phyloP scores from a whole-genome alignment of 2,888 invertebrate species.

The Heteromurus nitidus region DNA sequence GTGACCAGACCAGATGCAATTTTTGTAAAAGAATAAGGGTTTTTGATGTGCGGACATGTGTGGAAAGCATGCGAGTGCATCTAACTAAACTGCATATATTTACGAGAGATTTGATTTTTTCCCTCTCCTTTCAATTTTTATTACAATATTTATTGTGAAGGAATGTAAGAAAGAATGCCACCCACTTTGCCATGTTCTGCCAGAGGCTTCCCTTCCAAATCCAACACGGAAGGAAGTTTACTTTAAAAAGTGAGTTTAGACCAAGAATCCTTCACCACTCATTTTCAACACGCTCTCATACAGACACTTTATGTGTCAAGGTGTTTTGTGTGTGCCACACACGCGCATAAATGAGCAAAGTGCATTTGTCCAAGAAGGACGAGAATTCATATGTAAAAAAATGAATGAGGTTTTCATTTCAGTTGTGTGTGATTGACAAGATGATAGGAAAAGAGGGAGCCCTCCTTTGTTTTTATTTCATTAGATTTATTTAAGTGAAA shows the following conservation, averaged over 20 bases:
- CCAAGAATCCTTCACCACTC: too few species aligned
- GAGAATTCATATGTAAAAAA: too few species aligned
- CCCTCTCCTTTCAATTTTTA: slow-evolving; percentile 6
- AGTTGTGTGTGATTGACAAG: too few species aligned
- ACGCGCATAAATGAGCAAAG: not conserved
- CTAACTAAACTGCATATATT: not conserved
- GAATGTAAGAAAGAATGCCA: slow-evolving; percentile 43
- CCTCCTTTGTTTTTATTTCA: too few species aligned
- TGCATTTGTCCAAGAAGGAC: too few species aligned
- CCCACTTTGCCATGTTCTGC: slow-evolving; percentile 27
- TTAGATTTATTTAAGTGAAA: too few species aligned
- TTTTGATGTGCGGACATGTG: slow-evolving; percentile 43
- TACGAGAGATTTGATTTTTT: not conserved
- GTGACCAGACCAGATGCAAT: too few species aligned
- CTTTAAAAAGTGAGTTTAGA: slow-evolving; percentile 25
- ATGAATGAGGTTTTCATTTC: too few species aligned
- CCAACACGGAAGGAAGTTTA: slow-evolving; percentile 38
- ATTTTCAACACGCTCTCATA: slow-evolving; percentile 17
- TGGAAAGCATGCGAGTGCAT: slow-evolving; percentile 55
- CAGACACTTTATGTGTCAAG: too few species aligned
- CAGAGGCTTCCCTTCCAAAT: slow-evolving; percentile 39
- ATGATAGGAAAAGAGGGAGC: too few species aligned
- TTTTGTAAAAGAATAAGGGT: not conserved
- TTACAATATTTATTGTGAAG: slow-evolving; percentile 24
- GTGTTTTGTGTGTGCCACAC: too few species aligned